Evolutionary conservation across 1,140 invertebrate species (phyloP), one percentile per base, ranked within the genome.

Genomic region (Plectrocnemia conspersa): DNA sequence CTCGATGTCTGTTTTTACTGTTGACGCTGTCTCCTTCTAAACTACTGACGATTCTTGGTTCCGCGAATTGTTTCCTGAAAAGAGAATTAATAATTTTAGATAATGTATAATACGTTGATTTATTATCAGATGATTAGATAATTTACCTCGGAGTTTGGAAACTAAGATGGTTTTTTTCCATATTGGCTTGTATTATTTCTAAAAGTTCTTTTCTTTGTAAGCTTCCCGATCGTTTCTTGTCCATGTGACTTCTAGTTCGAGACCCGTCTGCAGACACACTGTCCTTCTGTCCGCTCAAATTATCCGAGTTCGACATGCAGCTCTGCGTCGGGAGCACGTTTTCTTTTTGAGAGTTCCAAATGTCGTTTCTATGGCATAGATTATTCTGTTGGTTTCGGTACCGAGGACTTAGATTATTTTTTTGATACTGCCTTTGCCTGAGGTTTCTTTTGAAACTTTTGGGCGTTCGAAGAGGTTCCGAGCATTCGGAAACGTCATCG

Each of bases 151-250:
- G 80, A 68, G 82, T 78, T 77, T 88, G 83, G 80, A 87, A 86
- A 81, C 82, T 85, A 75, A 87, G 75, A 70, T 89, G 88, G 71
- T 92, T 91, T 72, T 91, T 89, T 70, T 91, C 89, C 88, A 93
- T 91, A 68, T 91, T 92, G 52, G 88, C 86, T 71, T 91, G 85
- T 64, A 92, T 88, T 61, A 92, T 86, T 73, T 90, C 86, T 48
- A 89, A 81, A 57, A 91, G 76, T 71, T 90, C 86, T 65, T 89
- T 84, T 60, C 86, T 77, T 66, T 91, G 88, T 57, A 89, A 74
- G 52, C 84, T 84, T 52, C 84, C 80, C 21, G 80, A 82, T 56
- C 80, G 76, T 59, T 77, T 77, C 56, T 77, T 75, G 64, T 61
- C 72, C 65, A 10, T 68, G 62, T 16, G 64, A 66, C 40, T 71